These are phyloP conservation scores for Uropsilus gracilis DNA, from an alignment of 2,113 vertebrate genomes.

Conservation along the genomic window DNA sequence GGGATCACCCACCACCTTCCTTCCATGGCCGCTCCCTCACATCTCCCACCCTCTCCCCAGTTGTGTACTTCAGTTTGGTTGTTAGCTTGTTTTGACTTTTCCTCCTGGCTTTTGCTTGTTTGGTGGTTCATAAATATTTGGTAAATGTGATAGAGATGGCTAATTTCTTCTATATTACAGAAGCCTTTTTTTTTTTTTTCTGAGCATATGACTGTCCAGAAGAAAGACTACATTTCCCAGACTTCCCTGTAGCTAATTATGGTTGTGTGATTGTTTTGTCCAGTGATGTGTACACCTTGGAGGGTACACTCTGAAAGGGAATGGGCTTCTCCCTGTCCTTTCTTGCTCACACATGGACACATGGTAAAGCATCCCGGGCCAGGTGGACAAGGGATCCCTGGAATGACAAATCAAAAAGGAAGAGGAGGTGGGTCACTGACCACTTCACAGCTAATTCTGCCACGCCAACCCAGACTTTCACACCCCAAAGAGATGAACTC, in stretches of 20 bases:
- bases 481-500: neutral
- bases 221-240: conserved; percentile 6
- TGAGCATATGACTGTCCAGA: neutral
- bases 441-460: neutral
- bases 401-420: neutral
- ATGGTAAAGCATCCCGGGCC: neutral
- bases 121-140: neutral
- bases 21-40: too few species aligned
- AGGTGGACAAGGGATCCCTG: neutral
- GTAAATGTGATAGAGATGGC: neutral
- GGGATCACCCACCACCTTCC: too few species aligned
- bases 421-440: neutral
- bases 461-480: neutral
- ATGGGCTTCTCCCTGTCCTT: neutral
- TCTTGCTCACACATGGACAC: neutral
- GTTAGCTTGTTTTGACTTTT: too few species aligned
- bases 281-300: neutral
- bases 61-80: too few species aligned
- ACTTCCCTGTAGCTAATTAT: neutral
- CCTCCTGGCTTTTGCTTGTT: too few species aligned
- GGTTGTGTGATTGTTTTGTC: neutral
- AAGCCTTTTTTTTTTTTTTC: neutral
- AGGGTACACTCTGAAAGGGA: neutral
- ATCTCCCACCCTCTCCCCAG: too few species aligned
- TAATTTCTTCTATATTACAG: neutral